phyloP scores from a whole-genome alignment of 2,888 invertebrate species.

The Xestoiulus laeticollis region DNA sequence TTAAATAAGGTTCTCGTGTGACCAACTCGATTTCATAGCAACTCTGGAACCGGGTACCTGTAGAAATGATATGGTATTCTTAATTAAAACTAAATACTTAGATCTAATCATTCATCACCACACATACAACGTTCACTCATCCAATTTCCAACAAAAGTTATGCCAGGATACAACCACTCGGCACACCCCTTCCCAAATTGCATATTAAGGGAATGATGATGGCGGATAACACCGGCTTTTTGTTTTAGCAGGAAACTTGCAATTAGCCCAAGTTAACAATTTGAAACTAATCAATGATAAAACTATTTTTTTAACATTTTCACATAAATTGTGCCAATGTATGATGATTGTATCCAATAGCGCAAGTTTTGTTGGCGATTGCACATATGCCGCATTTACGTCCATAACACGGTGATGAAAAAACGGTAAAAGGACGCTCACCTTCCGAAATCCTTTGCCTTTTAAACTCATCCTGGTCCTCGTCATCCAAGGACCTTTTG shows the following conservation, averaged over 20 bases:
- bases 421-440: conserved; percentile 30
- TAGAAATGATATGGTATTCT: not conserved
- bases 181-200: not conserved
- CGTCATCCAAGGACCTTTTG: conserved; percentile 44
- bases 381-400: not conserved
- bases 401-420: not conserved
- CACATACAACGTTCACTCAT: not conserved
- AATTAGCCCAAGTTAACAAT: not conserved
- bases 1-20: not conserved
- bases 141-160: not conserved
- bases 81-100: not conserved
- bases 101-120: not conserved
- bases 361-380: conserved; percentile 3
- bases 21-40: not conserved
- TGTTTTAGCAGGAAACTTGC: not conserved
- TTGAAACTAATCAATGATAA: not conserved
- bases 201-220: not conserved
- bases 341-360: not conserved
- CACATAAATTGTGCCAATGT: not conserved
- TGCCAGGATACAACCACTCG: not conserved
- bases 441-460: conserved; percentile 44
- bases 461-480: conserved; percentile 29
- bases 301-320: not conserved
- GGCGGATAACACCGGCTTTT: not conserved
- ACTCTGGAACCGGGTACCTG: not conserved